Evolutionary conservation across 1,140 invertebrate species (phyloP).

Genomic region (Drosophila kanapiae): DNA sequence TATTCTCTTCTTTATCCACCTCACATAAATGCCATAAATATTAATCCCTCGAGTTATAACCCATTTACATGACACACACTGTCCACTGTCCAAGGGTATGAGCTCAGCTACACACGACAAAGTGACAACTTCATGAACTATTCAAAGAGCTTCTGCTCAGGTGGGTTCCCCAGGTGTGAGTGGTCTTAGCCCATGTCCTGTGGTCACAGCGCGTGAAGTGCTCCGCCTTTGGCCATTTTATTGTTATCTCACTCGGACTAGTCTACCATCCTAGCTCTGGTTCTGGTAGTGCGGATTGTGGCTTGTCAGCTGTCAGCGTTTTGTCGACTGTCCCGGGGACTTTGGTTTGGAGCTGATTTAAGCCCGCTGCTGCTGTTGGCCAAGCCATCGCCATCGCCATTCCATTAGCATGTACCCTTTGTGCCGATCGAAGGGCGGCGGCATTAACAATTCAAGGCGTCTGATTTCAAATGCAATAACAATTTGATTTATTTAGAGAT

Average conservation of each 20-base stretch:
- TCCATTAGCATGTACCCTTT: conserved; percentile 43
- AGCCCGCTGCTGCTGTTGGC: conserved; percentile 22
- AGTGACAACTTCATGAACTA: conserved; percentile 81
- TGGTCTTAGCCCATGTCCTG: conserved; percentile 53
- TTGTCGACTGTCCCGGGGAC: conserved; percentile 62
- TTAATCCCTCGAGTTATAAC: background rate
- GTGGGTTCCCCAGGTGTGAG: conserved; percentile 23
- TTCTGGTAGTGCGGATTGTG: conserved; percentile 46
- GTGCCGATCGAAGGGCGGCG: conserved; percentile 24
- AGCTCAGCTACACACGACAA: conserved; percentile 36
- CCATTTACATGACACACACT: background rate
- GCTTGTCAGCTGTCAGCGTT: conserved; percentile 76
- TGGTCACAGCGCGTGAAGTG: conserved; percentile 59
- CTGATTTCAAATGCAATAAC: conserved; percentile 67
- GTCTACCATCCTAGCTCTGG: conserved; percentile 1
- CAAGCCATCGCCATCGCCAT: conserved; percentile 19
- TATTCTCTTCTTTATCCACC: background rate
- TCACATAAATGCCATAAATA: conserved; percentile 1
- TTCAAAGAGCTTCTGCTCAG: conserved; percentile 53
- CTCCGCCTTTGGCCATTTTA: conserved; percentile 31
- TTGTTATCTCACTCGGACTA: conserved; percentile 11
- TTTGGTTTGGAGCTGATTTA: conserved; percentile 47
- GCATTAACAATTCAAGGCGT: conserved; percentile 67
- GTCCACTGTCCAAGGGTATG: conserved; percentile 37
- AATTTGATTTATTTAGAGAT: conserved; percentile 73